Percentiles rank a stretch among this genome's conserved stretches.
These are phyloP conservation scores for cat (Felis catus) DNA, from an alignment of 2,113 vertebrate genomes.

Conservation along the genomic window DNA sequence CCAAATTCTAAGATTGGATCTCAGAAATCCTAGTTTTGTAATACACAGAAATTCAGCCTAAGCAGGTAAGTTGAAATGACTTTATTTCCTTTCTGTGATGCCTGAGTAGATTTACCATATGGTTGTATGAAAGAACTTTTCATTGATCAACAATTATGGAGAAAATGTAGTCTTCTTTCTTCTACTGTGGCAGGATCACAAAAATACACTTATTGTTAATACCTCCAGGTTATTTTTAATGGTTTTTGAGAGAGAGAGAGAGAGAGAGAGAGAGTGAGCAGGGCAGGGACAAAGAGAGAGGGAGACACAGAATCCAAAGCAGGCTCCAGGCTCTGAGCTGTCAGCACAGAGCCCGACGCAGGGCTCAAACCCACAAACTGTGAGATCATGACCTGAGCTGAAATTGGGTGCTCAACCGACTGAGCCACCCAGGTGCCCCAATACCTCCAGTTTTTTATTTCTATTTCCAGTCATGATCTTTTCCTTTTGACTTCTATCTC, in stretches of 20 bases:
- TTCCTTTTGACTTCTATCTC: conserved; percentile 57
- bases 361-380: too few relatives aligned
- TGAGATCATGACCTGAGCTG: too few relatives aligned
- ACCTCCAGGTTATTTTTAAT: conserved; percentile 65
- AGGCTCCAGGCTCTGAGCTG: too few relatives aligned
- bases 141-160: neutral
- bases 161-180: neutral
- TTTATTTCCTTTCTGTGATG: neutral
- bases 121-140: neutral
- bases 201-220: conserved; percentile 73
- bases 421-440: neutral
- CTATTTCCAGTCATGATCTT: conserved; percentile 53
- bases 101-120: neutral
- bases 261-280: too few relatives aligned
- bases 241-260: too few relatives aligned
- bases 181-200: neutral
- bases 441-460: conserved; percentile 70
- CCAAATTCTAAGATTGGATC: neutral
- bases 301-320: too few relatives aligned
- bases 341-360: too few relatives aligned
- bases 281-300: too few relatives aligned
- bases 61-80: neutral
- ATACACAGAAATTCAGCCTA: neutral
- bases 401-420: too few relatives aligned
- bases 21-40: neutral